Evolutionary conservation across 2,113 vertebrate species (phyloP).

Genomic region (Piliocolobus tephrosceles): DNA sequence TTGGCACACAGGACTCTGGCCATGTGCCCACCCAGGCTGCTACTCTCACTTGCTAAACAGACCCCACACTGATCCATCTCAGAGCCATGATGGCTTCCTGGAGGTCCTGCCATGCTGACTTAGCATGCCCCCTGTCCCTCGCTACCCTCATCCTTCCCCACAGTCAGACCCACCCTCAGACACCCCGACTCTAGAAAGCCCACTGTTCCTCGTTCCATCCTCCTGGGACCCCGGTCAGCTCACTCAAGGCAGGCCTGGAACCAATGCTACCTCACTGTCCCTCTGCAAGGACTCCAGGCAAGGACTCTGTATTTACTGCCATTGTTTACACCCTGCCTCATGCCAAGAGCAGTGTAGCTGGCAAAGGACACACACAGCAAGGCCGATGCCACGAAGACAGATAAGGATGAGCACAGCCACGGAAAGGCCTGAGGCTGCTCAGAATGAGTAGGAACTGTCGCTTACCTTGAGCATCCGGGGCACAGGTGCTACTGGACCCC

Average conservation of each 20-base stretch:
- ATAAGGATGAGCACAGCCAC: neutral
- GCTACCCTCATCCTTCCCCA: neutral
- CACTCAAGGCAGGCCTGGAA: neutral
- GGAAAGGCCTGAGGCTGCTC: neutral
- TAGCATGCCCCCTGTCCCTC: neutral
- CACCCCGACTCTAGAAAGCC: neutral
- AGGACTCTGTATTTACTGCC: neutral
- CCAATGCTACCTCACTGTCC: neutral
- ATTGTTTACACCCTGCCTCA: too few species aligned
- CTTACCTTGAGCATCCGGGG: neutral
- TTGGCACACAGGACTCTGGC: neutral
- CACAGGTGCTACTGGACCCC: too few species aligned
- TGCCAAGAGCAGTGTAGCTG: neutral
- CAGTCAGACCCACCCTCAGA: neutral
- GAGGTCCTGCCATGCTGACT: neutral
- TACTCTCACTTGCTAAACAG: neutral
- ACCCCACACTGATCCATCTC: neutral
- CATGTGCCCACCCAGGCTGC: too few species aligned
- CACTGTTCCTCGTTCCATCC: neutral
- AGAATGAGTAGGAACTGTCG: neutral
- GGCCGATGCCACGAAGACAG: neutral
- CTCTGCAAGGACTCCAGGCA: neutral
- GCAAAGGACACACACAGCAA: neutral
- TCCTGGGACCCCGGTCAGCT: neutral
- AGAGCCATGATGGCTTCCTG: neutral